A percentile compares a stretch with the other conserved stretches of the same genome.
phyloP scores from a whole-genome alignment of 1,140 invertebrate species.

The Conus betulinus region DNA sequence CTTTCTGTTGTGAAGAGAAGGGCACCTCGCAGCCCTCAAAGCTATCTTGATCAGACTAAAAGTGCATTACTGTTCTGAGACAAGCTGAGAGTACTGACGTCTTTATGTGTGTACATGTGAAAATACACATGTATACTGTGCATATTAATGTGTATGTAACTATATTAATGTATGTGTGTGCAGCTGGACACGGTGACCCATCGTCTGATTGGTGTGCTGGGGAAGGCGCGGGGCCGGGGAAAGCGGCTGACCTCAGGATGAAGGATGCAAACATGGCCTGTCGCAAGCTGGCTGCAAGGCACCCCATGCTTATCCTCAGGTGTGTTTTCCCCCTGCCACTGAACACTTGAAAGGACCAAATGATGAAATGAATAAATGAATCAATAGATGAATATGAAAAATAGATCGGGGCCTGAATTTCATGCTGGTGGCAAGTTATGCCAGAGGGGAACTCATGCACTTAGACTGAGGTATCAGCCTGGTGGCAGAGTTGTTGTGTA shows the following conservation, averaged over 20 bases:
- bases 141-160: not conserved
- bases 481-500: no score
- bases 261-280: constrained; percentile 86
- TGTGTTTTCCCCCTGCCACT: constrained; percentile 45
- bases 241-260: constrained; percentile 83
- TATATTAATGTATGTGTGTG: constrained; percentile 21
- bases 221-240: constrained; percentile 80
- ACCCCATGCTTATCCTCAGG: constrained; percentile 88
- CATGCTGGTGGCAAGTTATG: no score
- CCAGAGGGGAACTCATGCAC: no score
- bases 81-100: not conserved
- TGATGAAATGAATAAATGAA: no score
- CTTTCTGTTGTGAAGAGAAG: no score
- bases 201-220: constrained; percentile 85
- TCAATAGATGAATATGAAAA: no score
- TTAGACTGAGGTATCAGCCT: no score
- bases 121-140: not conserved
- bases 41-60: no score
- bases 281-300: constrained; percentile 88
- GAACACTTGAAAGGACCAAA: not conserved
- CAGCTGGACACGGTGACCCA: constrained; percentile 87
- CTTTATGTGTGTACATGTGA: not conserved
- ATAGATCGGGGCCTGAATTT: no score
- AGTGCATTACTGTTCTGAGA: not conserved
- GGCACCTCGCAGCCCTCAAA: no score